Conservation (phyloP, 2,888 invertebrate species). For the Andricus quercusramuli region DNA sequence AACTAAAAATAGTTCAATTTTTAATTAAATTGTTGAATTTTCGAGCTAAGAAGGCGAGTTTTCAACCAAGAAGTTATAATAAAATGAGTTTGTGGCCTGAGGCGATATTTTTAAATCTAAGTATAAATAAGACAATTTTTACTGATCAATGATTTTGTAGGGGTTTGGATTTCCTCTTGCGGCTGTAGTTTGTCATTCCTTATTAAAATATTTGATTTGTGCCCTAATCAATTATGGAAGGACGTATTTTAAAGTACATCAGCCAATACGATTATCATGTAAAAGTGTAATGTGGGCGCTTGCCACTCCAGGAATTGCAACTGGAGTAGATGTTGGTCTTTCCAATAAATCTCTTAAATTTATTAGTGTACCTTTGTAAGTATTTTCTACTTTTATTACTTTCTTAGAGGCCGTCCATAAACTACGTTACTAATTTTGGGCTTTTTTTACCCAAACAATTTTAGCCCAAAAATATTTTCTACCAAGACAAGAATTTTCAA, state of each 20-base stretch:
- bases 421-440: too few relatives aligned
- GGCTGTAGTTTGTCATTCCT: slow-evolving; percentile 93
- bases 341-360: slow-evolving; percentile 99
- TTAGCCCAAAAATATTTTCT: too few relatives aligned
- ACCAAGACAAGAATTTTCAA: too few relatives aligned
- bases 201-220: slow-evolving; percentile 92
- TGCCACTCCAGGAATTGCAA: slow-evolving; percentile 92
- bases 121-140: not conserved
- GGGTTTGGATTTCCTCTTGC: slow-evolving; percentile 92
- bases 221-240: slow-evolving; percentile 84
- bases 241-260: slow-evolving; percentile 81
- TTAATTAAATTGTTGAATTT: too few relatives aligned
- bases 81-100: too few relatives aligned
- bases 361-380: slow-evolving; percentile 94
- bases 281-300: slow-evolving; percentile 88
- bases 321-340: slow-evolving; percentile 97
- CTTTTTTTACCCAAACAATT: too few relatives aligned
- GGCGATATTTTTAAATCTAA: not conserved
- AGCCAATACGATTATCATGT: slow-evolving; percentile 86
- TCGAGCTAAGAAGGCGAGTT: too few relatives aligned
- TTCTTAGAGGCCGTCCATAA: not conserved
- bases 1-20: too few relatives aligned
- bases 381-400: slow-evolving; percentile 55
- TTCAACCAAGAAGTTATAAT: too few relatives aligned
- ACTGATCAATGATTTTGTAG: slow-evolving; percentile 79